Conservation (phyloP, 2,113 vertebrate species). For the Odontophorus gujanensis region DNA sequence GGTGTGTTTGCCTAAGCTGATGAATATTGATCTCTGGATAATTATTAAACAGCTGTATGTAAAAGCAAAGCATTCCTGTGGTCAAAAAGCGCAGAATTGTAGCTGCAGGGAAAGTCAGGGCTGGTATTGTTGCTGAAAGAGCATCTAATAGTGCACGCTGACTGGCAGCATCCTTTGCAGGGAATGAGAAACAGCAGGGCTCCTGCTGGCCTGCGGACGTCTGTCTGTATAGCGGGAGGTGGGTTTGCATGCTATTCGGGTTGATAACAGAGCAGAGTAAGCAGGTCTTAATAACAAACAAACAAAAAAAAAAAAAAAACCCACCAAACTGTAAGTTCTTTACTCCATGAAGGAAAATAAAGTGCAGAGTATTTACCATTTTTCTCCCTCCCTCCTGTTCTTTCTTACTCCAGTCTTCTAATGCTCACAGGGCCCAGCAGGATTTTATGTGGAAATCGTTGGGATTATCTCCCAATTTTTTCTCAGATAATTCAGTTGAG, state of each 20-base stretch:
- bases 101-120: background rate
- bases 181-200: constrained; percentile 24
- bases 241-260: constrained; percentile 12
- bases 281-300: background rate
- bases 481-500: constrained; percentile 72
- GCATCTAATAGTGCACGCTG: background rate
- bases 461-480: constrained; percentile 36
- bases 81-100: background rate
- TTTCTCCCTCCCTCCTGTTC: background rate
- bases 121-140: background rate
- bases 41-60: background rate
- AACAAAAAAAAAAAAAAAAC: background rate
- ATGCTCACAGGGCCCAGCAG: background rate
- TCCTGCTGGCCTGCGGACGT: background rate
- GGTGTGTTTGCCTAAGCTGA: background rate
- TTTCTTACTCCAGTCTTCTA: constrained; percentile 11
- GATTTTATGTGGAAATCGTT: constrained; percentile 57
- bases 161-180: constrained; percentile 23
- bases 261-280: constrained; percentile 27
- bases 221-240: background rate
- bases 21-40: background rate
- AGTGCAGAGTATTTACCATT: constrained; percentile 20
- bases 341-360: constrained; percentile 25
- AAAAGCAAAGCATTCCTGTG: background rate
- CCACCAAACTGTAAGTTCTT: background rate